Conservation (phyloP, 2,888 invertebrate genomes). For the Andrena minutula region DNA sequence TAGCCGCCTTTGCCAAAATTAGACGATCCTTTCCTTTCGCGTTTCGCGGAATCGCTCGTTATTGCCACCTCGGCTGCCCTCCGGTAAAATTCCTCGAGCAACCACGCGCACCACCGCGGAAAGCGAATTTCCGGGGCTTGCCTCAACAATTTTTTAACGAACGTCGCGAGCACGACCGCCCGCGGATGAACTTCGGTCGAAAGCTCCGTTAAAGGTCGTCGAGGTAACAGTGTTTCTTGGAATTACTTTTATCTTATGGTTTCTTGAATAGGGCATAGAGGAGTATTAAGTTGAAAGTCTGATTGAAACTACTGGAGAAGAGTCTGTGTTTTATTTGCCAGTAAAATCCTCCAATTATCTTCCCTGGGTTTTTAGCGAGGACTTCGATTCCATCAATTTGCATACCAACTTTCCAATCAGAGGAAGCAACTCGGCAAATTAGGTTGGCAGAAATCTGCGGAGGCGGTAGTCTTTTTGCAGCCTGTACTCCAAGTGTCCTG, state of each 20-base stretch:
- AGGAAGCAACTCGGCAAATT: background rate
- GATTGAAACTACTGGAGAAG: constrained; percentile 29
- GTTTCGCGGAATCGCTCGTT: constrained; percentile 34
- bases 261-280: background rate
- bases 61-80: background rate
- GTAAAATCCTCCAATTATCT: background rate
- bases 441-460: too few relatives aligned
- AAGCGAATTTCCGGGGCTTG: background rate
- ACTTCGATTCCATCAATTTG: constrained; percentile 6
- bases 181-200: too few relatives aligned
- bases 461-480: too few relatives aligned
- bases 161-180: background rate
- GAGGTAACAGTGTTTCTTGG: too few relatives aligned
- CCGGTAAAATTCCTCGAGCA: constrained; percentile 18
- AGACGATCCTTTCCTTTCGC: constrained; percentile 57
- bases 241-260: constrained; percentile 28
- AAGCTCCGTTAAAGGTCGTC: too few relatives aligned
- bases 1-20: constrained; percentile 66
- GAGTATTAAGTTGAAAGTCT: constrained; percentile 14
- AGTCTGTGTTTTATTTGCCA: constrained; percentile 14
- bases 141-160: background rate
- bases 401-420: background rate
- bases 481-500: too few relatives aligned
- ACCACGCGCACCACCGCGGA: background rate
- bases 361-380: background rate